Evolutionary conservation across 2,888 invertebrate genomes (phyloP).

Genomic region (Trissoscelio sp.): DNA sequence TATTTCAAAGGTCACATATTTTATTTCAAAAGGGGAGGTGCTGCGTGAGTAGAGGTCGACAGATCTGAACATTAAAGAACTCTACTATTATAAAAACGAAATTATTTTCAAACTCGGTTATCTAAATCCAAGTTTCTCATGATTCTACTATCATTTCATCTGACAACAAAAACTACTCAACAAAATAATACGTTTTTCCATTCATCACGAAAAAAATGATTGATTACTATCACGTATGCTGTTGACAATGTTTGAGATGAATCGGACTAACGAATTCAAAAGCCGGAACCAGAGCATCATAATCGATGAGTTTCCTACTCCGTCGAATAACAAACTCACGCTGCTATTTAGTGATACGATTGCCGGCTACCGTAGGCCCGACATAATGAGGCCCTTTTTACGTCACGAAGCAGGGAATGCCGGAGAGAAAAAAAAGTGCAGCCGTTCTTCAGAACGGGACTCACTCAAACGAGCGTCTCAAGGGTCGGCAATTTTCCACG

Average conservation of each 20-base stretch:
- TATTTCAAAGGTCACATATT: not conserved
- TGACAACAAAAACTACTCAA: not conserved
- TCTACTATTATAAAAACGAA: too few species aligned
- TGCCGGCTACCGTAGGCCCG: constrained; percentile 48
- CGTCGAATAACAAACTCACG: constrained; percentile 47
- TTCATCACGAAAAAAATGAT: constrained; percentile 39
- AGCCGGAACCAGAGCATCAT: constrained; percentile 1
- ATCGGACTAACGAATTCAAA: constrained; percentile 27
- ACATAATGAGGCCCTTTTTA: constrained; percentile 65
- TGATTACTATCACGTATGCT: constrained; percentile 25
- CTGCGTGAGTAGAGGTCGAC: too few species aligned
- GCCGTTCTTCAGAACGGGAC: constrained; percentile 34
- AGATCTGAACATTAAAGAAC: too few species aligned
- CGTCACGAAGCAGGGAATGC: constrained; percentile 30
- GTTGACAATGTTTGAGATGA: constrained; percentile 27
- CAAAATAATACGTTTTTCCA: not conserved
- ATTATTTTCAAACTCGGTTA: not conserved
- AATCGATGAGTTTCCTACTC: constrained; percentile 29
- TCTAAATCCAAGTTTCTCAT: constrained; percentile 4
- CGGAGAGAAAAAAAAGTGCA: constrained; percentile 42
- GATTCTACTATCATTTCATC: not conserved
- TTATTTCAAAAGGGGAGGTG: too few species aligned
- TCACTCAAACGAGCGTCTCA: constrained; percentile 61
- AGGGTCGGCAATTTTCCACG: constrained; percentile 74
- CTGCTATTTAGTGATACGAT: constrained; percentile 45